These are phyloP conservation scores for Plusia festucae DNA, from an alignment of 2,888 invertebrate species.

Conservation along the genomic window DNA sequence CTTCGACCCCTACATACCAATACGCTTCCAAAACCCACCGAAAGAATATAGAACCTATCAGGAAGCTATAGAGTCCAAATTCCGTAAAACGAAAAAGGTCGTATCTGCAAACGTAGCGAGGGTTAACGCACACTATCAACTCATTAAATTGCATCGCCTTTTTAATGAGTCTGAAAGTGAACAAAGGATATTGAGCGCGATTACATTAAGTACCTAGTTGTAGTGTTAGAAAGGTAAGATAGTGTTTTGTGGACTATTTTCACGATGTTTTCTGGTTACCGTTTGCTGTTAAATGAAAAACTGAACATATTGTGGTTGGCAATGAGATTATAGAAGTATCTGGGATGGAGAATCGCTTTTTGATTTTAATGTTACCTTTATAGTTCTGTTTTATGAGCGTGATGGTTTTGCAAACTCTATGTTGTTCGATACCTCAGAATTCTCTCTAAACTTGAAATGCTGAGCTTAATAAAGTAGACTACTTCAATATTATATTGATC, in stretches of 20 bases:
- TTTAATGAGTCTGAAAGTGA: constrained; percentile 90
- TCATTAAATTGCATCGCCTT: constrained; percentile 90
- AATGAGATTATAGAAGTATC: constrained; percentile 14
- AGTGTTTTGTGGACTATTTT: constrained; percentile 75
- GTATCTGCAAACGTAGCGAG: constrained; percentile 88
- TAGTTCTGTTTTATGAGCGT: neutral
- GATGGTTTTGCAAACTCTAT: neutral
- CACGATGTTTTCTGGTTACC: constrained; percentile 63
- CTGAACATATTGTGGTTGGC: constrained; percentile 26
- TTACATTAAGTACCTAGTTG: constrained; percentile 88
- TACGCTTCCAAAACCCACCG: constrained; percentile 64
- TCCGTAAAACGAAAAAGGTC: constrained; percentile 50
- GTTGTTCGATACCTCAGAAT: neutral
- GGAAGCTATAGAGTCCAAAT: constrained; percentile 63
- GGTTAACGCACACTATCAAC: constrained; percentile 89
- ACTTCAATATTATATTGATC: no score
- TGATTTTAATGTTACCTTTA: neutral
- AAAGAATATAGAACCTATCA: constrained; percentile 65
- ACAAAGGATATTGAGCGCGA: constrained; percentile 89
- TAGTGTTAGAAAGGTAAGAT: constrained; percentile 78
- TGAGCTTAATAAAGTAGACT: no score
- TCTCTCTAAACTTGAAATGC: neutral
- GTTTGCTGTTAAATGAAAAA: constrained; percentile 63
- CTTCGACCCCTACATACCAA: constrained; percentile 89
- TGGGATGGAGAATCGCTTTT: neutral